Percentiles rank a stretch among this genome's conserved stretches.
Evolutionary conservation across 2,888 invertebrate genomes (phyloP).

Genomic region (Ophion slaviceki): DNA sequence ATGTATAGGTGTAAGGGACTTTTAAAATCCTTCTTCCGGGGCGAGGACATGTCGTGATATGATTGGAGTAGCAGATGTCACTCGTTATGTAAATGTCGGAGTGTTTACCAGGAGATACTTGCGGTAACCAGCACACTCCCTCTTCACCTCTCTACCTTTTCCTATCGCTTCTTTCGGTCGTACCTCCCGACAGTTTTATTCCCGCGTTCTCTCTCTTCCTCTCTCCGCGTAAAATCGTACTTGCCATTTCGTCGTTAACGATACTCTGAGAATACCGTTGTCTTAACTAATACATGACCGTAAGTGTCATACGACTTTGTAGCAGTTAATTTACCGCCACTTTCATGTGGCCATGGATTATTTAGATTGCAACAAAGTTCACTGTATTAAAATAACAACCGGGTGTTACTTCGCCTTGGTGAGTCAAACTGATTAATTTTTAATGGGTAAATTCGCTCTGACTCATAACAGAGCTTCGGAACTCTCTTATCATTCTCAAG

Average conservation of each 20-base stretch:
- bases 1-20: constrained; percentile 7
- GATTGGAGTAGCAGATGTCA: constrained; percentile 81
- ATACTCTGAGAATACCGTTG: constrained; percentile 37
- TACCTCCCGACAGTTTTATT: constrained; percentile 50
- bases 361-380: constrained; percentile 22
- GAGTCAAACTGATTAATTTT: neutral
- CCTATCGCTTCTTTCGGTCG: constrained; percentile 58
- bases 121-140: constrained; percentile 75
- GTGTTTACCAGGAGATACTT: constrained; percentile 81
- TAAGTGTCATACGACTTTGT: constrained; percentile 21
- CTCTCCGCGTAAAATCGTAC: constrained; percentile 32
- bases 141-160: constrained; percentile 1
- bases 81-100: constrained; percentile 81
- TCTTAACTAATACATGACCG: constrained; percentile 22
- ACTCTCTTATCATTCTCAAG: no score
- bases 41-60: constrained; percentile 70
- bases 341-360: constrained; percentile 22
- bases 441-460: neutral
- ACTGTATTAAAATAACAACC: constrained; percentile 8
- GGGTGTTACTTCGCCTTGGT: neutral
- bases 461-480: no score
- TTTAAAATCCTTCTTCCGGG: constrained; percentile 41
- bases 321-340: constrained; percentile 13
- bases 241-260: constrained; percentile 50
- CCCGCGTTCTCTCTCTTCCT: constrained; percentile 19